A percentile compares a stretch with the other conserved stretches of the same genome.
Conservation (phyloP, 1,140 invertebrate genomes). For the Bicyclus anynana region DNA sequence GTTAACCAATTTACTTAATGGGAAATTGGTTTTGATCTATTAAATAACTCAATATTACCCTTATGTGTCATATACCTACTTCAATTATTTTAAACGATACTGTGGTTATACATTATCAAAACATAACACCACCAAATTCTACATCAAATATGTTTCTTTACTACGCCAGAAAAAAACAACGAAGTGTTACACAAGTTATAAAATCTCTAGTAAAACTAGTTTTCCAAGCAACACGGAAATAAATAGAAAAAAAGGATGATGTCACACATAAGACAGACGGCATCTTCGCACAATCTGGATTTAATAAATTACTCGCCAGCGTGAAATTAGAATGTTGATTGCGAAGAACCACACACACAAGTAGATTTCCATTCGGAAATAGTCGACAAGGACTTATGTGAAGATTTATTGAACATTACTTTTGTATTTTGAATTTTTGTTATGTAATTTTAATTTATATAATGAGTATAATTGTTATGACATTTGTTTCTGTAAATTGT, state of each 20-base stretch:
- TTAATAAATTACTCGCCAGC: constrained; percentile 16
- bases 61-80: no score
- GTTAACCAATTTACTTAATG: no score
- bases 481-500: no score
- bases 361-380: constrained; percentile 17
- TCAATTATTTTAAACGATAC: no score
- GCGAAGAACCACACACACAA: constrained; percentile 11
- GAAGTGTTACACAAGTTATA: neutral
- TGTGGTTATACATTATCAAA: no score
- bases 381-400: constrained; percentile 4
- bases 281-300: constrained; percentile 22
- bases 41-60: no score
- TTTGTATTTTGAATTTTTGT: neutral
- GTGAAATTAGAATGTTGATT: constrained; percentile 26
- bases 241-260: constrained; percentile 11
- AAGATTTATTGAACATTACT: constrained; percentile 1
- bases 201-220: neutral
- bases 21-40: no score
- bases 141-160: neutral
- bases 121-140: no score
- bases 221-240: neutral
- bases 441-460: neutral
- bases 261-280: constrained; percentile 13
- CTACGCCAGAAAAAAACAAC: neutral
- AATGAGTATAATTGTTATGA: neutral